A percentile compares a stretch with the other conserved stretches of the same genome.
Evolutionary conservation across 1,140 invertebrate genomes (phyloP).

Genomic region (Cepaea nemoralis): DNA sequence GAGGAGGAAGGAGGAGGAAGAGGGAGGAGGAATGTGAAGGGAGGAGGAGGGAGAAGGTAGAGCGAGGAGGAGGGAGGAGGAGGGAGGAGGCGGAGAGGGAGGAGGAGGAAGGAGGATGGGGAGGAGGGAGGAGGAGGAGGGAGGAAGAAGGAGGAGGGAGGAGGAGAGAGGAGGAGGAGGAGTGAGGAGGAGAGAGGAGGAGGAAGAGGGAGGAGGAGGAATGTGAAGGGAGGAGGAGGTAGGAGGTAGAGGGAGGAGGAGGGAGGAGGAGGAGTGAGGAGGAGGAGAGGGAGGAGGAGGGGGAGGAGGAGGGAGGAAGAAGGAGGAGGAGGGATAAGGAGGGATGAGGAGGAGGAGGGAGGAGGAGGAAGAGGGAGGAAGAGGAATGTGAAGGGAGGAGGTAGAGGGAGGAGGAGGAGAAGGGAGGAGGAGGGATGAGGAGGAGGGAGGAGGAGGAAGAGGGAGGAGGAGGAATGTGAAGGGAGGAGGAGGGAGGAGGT

Average conservation of each 20-base stretch:
- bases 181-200: no score
- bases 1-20: background rate
- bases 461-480: no score
- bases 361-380: background rate
- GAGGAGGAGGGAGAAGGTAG: background rate
- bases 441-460: no score
- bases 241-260: background rate
- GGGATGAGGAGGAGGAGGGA: no score
- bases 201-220: no score
- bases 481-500: background rate
- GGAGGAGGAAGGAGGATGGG: no score
- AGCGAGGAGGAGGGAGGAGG: background rate
- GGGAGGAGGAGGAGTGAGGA: background rate
- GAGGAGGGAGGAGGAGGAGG: background rate
- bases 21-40: background rate
- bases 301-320: background rate
- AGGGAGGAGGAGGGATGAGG: no score
- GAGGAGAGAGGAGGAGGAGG: background rate
- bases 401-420: no score
- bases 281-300: background rate
- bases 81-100: no score
- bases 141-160: background rate
- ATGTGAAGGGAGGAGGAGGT: no score
- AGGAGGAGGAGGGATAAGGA: background rate
- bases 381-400: no score